A percentile compares a stretch with the other conserved stretches of the same genome.
Evolutionary conservation across 2,797 vertebrate genomes (phyloP).

Genomic region (Hemibagrus guttatus): DNA sequence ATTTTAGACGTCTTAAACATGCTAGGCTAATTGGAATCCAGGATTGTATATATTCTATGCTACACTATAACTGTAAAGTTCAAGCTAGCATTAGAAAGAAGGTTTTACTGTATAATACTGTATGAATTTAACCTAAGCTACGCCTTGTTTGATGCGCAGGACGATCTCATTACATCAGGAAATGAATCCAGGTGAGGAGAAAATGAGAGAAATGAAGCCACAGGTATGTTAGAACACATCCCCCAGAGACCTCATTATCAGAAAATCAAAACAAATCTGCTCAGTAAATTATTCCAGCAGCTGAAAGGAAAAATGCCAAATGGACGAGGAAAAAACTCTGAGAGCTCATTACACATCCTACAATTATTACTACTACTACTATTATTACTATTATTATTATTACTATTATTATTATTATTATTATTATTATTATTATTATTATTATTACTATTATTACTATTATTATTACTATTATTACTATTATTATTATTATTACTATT

Average conservation of each 20-base stretch:
- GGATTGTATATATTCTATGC: no score
- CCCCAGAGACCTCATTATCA: constrained; percentile 4
- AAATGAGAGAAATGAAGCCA: background rate
- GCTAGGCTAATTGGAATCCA: no score
- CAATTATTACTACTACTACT: constrained; percentile 31
- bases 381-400: no score
- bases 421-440: constrained; percentile 36
- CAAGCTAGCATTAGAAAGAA: background rate
- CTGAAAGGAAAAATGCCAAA: constrained; percentile 28
- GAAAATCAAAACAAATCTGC: constrained; percentile 26
- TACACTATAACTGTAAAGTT: no score
- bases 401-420: constrained; percentile 36
- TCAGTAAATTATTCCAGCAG: constrained; percentile 15
- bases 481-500: constrained; percentile 39
- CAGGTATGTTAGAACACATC: constrained; percentile 8
- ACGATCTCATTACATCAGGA: background rate
- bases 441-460: constrained; percentile 36
- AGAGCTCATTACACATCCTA: constrained; percentile 44
- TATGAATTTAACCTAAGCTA: background rate
- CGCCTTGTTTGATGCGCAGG: background rate
- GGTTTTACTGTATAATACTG: background rate
- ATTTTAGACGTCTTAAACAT: no score
- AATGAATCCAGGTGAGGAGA: background rate
- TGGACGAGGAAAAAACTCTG: constrained; percentile 23
- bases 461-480: constrained; percentile 35